Conservation (phyloP, 2,888 invertebrate genomes). For the Imbricaverruca yamaguchii region DNA sequence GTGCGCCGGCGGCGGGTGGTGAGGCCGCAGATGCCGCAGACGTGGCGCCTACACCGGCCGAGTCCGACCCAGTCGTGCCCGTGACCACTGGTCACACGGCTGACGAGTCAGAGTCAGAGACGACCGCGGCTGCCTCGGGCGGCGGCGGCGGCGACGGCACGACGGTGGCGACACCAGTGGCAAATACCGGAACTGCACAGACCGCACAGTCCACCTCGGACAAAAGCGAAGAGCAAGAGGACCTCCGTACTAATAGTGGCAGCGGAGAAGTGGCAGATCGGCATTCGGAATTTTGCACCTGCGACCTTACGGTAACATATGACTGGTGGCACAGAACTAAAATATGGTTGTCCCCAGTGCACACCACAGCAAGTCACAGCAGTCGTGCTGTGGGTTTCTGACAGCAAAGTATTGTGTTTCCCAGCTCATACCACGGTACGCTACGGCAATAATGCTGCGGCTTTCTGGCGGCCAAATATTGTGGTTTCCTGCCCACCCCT, state of each 20-base stretch:
- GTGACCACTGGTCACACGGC: not conserved
- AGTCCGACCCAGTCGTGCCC: not conserved
- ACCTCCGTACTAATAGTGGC: too few relatives aligned
- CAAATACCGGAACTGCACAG: too few relatives aligned
- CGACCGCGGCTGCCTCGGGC: not conserved
- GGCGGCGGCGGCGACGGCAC: not conserved
- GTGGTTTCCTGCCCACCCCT: too few relatives aligned
- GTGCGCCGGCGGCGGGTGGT: not conserved
- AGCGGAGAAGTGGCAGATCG: not conserved
- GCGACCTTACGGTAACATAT: slow-evolving; percentile 38
- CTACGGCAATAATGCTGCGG: too few relatives aligned
- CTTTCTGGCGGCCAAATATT: not conserved
- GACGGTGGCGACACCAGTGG: not conserved
- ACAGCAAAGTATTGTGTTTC: not conserved
- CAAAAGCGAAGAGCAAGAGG: too few relatives aligned
- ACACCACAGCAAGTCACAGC: too few relatives aligned
- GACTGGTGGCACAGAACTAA: too few relatives aligned
- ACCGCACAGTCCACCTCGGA: too few relatives aligned
- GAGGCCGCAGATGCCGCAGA: not conserved
- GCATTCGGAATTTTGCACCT: slow-evolving; percentile 29
- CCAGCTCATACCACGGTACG: too few relatives aligned
- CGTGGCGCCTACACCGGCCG: not conserved
- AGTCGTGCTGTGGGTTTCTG: not conserved
- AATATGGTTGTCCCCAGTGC: too few relatives aligned
- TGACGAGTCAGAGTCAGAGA: not conserved